Evolutionary conservation across 2,113 vertebrate genomes (phyloP), one percentile per base, ranked within the genome.

Genomic region (Machaerirhynchus nigripectus): DNA sequence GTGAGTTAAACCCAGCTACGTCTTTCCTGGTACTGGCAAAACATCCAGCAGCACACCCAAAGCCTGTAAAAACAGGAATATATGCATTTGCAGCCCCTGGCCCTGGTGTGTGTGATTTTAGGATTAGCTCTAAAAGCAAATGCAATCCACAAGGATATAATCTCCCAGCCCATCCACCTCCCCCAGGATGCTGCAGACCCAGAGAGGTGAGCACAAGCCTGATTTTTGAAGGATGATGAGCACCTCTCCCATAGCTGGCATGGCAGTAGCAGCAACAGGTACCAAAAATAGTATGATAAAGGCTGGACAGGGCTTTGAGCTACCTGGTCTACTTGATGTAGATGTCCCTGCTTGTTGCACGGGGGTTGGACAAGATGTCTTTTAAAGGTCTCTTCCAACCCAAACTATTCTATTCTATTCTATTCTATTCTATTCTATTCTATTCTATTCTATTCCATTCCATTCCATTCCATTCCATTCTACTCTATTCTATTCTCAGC

Each of bases 131-230:
- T 39, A 40, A 46, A 87, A 78, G 33, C 28, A 65, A 65, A 69
- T 20, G 26, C 50, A 31, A 80, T 30, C 17, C 39, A 23, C 39
- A 22, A 42, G 52, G 42, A 63, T 47, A 37, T 0, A 1, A 46
- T 6, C 22, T 49, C 44, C 27, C 18, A 79, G 10, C 7, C 15
- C 2, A 0, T 4, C 15, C 7, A 3, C 30, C 52, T 68, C 35
- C 28, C 39, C 33, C 44, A 35, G 39, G 52, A 67, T 23, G 47
- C 77, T 78, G 49, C 46, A 74, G 59, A 69, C 6, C 19, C 1
- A 0, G 24, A 42, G 28, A 61, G 40, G 8, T 0, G 7, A 77
- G 26, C 15, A 44, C 2, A 2, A 44, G 10, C 17, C 76, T 28
- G 44, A 55, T 13, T 56, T 61, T 9, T 44, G 42, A 81, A 59